A percentile compares a stretch with the other conserved stretches of the same genome.
phyloP scores from a whole-genome alignment of 2,888 invertebrate species.

The Campoletis raptor region DNA sequence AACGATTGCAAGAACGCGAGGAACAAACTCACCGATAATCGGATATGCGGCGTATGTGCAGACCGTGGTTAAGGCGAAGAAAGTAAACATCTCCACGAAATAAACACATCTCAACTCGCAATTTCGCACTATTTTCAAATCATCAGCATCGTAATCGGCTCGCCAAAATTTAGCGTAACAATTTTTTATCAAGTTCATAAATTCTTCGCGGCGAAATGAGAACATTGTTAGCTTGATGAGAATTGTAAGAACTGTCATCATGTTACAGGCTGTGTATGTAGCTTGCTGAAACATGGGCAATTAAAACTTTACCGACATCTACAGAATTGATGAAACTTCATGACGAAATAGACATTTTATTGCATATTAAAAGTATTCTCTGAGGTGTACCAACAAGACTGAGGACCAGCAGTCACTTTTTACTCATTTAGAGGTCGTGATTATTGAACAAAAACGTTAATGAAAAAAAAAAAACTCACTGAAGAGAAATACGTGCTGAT shows the following conservation, averaged over 20 bases:
- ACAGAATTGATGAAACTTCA: background rate
- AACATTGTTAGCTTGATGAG: constrained; percentile 62
- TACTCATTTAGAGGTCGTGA: background rate
- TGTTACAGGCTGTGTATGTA: constrained; percentile 66
- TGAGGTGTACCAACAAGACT: background rate
- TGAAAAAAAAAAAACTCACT: too few species aligned
- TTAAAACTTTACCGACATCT: background rate
- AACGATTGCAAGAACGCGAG: background rate
- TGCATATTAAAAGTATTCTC: background rate
- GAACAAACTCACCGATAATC: constrained; percentile 56
- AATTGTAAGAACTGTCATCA: constrained; percentile 65
- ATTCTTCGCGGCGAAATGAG: constrained; percentile 48
- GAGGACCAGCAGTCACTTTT: background rate
- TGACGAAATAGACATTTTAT: background rate
- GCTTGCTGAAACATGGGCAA: constrained; percentile 54
- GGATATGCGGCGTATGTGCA: constrained; percentile 61
- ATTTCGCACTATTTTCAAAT: constrained; percentile 35
- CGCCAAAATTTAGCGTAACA: constrained; percentile 66
- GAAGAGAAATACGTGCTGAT: background rate
- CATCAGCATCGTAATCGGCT: constrained; percentile 53
- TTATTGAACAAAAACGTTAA: background rate
- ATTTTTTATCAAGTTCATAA: constrained; percentile 64
- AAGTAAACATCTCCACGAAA: constrained; percentile 61
- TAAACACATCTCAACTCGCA: constrained; percentile 61
- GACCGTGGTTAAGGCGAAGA: constrained; percentile 67